These are phyloP conservation scores for Exephanes ischioxanthus DNA, from an alignment of 2,888 invertebrate species.

Conservation along the genomic window DNA sequence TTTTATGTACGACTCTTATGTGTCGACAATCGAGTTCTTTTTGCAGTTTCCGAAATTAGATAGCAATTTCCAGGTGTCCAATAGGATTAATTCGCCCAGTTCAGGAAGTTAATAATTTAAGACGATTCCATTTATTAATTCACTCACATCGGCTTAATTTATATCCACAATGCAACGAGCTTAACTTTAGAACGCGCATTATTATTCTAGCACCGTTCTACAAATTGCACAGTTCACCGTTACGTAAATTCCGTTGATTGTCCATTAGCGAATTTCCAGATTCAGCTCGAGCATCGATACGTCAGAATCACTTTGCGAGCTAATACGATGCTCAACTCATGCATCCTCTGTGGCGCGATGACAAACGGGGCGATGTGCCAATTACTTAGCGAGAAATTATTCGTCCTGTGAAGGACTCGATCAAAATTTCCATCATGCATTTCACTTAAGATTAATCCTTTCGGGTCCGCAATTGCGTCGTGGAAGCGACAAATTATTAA, in stretches of 20 bases:
- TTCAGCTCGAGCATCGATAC: background rate
- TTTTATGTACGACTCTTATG: no score
- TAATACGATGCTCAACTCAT: background rate
- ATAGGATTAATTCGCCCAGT: no score
- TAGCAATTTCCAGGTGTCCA: no score
- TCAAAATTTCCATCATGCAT: background rate
- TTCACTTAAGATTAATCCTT: background rate
- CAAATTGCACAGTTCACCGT: background rate
- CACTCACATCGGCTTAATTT: no score
- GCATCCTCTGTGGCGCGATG: background rate
- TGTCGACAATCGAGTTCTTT: no score
- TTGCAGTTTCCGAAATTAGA: no score
- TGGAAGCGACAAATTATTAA: background rate
- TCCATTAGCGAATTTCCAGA: background rate
- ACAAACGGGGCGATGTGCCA: background rate
- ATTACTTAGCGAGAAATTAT: background rate
- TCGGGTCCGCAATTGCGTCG: background rate
- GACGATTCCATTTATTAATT: no score
- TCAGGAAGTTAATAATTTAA: no score
- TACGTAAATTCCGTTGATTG: background rate
- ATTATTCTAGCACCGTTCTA: background rate
- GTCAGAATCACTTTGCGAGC: background rate
- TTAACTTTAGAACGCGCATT: background rate
- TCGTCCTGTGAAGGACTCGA: background rate
- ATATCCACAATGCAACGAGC: background rate